Evolutionary conservation across 2,797 vertebrate species (phyloP), one percentile per base, ranked within the genome.

Genomic region (Furcifer pardalis): DNA sequence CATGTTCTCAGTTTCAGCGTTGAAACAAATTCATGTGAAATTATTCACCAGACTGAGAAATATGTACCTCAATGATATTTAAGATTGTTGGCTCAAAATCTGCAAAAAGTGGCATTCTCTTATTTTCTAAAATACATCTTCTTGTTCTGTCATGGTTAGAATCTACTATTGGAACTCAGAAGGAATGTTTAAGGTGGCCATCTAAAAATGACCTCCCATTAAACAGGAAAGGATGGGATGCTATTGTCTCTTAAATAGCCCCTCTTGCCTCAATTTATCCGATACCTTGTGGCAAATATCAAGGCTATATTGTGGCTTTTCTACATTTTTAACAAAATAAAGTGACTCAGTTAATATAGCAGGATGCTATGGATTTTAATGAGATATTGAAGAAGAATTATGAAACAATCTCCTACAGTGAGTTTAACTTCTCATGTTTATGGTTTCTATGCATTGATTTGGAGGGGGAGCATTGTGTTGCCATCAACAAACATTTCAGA

Each of bases 401-500:
- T 68, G 71, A 73, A 84, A 63, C 21, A 65, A 63, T 32, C 10
- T 35, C 23, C 23, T 66, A 25, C 44, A 83, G 30, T 46, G 15
- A 62, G 19, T 25, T 17, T 3, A 40, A 40, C n/a, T n/a, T n/a
- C n/a, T n/a, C n/a, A n/a, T n/a, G n/a, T n/a, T n/a, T n/a, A 66
- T 66, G 84, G 32, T 1, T 88, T 83, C 85, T 65, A 77, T 17
- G 63, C 27, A 42, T 7, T 44, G 81, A 7, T 40, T 10, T 19
- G 17, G 17, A 81, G 7, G 62, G 19, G 30, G 23, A 21, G 40
- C 71, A 75, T 44, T 80, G 62, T 81, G 78, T 56, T 87, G 86
- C 77, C 46, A 63, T 68, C 75, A 83, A 65, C 49, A 86, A 49
- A 52, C 27, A 87, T 60, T 90, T 77, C 8, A 90, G 84, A 8